A percentile compares a stretch with the other conserved stretches of the same genome.
phyloP scores from a whole-genome alignment of 2,113 vertebrate species.

The Apteryx owenii region DNA sequence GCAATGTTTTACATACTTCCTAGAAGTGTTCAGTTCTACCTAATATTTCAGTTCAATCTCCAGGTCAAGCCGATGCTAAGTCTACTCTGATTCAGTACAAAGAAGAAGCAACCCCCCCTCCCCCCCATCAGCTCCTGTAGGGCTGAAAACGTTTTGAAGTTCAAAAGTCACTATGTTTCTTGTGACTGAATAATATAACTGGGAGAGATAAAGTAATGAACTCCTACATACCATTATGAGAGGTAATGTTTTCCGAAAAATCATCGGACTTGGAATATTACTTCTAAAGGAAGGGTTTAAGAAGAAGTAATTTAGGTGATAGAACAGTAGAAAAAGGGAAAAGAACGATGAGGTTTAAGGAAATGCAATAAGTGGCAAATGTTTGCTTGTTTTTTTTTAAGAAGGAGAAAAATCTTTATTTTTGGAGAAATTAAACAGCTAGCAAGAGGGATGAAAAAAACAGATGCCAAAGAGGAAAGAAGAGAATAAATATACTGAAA shows the following conservation, averaged over 20 bases:
- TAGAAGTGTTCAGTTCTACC: conserved; percentile 12
- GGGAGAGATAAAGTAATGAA: neutral
- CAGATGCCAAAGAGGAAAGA: neutral
- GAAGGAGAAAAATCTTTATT: neutral
- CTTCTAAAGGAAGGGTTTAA: neutral
- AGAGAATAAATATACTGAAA: neutral
- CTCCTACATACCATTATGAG: neutral
- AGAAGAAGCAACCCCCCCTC: neutral
- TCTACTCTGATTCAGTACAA: neutral
- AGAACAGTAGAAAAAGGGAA: neutral
- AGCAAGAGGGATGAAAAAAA: neutral
- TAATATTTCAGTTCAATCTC: neutral
- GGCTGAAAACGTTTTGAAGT: neutral
- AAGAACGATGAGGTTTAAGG: neutral
- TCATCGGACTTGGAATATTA: neutral
- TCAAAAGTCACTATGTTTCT: neutral
- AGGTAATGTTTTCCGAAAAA: neutral
- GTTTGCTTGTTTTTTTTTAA: neutral
- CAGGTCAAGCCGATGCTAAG: conserved; percentile 22
- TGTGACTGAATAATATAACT: neutral
- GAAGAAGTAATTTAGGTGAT: neutral
- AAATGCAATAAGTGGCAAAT: neutral
- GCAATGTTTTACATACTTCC: conserved; percentile 1
- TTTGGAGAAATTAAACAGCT: neutral
- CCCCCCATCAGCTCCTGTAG: neutral